Evolutionary conservation across 2,888 invertebrate species (phyloP).

Genomic region (Drosophila tripunctata): DNA sequence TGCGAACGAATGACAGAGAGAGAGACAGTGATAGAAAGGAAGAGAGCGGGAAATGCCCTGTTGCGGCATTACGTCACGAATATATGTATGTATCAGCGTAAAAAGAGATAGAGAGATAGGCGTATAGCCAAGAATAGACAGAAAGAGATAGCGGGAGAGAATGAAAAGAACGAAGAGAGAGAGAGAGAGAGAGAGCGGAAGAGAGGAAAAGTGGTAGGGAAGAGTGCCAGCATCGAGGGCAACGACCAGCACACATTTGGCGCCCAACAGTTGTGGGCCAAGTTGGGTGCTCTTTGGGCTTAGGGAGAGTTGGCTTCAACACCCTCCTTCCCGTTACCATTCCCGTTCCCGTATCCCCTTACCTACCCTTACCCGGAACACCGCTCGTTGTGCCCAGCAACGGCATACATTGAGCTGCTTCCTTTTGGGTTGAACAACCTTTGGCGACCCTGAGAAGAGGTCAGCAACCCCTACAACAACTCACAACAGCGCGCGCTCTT

Average conservation of each 20-base stretch:
- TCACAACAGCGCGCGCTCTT: conserved; percentile 21
- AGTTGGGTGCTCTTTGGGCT: conserved; percentile 15
- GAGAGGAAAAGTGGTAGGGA: not conserved
- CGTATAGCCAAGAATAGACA: conserved; percentile 1
- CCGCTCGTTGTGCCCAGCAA: conserved; percentile 7
- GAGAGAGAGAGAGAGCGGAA: not conserved
- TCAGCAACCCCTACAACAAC: conserved; percentile 83
- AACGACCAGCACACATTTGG: conserved; percentile 82
- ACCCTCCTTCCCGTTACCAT: not conserved
- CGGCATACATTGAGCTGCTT: conserved; percentile 67
- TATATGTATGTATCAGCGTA: not conserved
- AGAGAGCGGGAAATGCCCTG: conserved; percentile 55
- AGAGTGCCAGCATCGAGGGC: conserved; percentile 53
- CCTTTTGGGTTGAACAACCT: conserved; percentile 82
- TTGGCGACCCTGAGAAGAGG: conserved; percentile 85
- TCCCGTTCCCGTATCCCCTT: not conserved
- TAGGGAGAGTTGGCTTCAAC: not conserved
- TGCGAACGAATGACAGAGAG: not conserved
- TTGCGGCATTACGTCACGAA: conserved; percentile 68
- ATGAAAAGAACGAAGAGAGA: not conserved
- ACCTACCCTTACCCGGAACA: not conserved
- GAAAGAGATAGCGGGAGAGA: not conserved
- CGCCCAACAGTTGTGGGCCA: conserved; percentile 41
- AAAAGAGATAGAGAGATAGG: conserved; percentile 3
- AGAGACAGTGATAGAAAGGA: not conserved